Base-by-base conservation (phyloP, 2,113 vertebrate species). In the Paratilapia polleni region DNA sequence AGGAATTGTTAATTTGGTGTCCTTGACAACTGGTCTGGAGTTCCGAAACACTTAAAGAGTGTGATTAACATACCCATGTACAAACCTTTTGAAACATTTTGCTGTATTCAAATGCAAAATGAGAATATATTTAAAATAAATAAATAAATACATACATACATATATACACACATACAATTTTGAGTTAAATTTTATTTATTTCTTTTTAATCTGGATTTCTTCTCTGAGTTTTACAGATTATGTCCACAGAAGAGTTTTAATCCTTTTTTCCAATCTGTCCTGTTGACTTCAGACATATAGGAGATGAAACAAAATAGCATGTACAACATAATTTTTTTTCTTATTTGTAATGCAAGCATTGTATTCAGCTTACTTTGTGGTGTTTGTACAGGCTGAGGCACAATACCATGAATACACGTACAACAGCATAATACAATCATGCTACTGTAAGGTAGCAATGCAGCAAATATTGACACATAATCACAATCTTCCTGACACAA, bases 381-480 rank as follows among this genome's bases (percentile, higher is more conserved):
- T 59, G 28, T n/a, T 38, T 70, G 19, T n/a, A 38, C 47, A 83
- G 63, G 4, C 2, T 4, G 14, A 12, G n/a, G 49, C 26, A 49
- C 77, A 78, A 59, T 54, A 34, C 41, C 17, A 56, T 17, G 11
- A 80, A 77, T 56, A 31, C 54, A n/a, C 54, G 41, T 38, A 12
- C 54, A 76, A 10, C 61, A 84, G 17, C 11, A 22, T 2, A 61
- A 60, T 12, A 28, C 57, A 74, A 6, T n/a, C 31, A 34, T n/a
- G n/a, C n/a, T n/a, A n/a, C n/a, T n/a, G n/a, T n/a, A 78, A 57
- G 24, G 82, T 20, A 43, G 38, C 5, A 22, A 31, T 24, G 31
- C 24, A 12, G 43, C 47, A 68, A 57, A 78, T 59, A 52, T 22
- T 5, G 20, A 77, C 41, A 82, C 64, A 58, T 59, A 87, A 68